Conservation (phyloP, 2,113 vertebrate species). For the Nothocercus julius region DNA sequence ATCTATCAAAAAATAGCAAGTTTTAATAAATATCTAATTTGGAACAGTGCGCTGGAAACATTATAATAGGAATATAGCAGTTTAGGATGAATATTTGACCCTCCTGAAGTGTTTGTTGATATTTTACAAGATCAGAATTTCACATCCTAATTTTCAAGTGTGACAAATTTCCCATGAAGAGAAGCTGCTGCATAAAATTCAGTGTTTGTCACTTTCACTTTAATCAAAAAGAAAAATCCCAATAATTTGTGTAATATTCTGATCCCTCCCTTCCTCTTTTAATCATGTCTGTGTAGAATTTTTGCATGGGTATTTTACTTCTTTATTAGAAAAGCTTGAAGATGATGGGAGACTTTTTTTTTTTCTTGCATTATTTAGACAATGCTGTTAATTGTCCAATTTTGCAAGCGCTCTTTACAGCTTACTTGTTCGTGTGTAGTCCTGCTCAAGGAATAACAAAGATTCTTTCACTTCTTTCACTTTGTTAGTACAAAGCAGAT, state of each 20-base stretch:
- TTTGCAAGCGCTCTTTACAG: neutral
- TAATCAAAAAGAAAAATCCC: slow-evolving; percentile 26
- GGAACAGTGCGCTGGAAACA: neutral
- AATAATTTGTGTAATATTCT: neutral
- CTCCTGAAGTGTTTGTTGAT: neutral
- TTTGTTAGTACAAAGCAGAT: neutral
- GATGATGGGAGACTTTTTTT: neutral
- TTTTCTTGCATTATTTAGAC: slow-evolving; percentile 22
- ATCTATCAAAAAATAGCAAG: neutral
- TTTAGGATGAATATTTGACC: neutral
- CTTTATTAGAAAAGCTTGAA: neutral
- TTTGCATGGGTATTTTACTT: neutral
- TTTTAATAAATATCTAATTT: neutral
- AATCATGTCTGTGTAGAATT: neutral
- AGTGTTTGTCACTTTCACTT: neutral
- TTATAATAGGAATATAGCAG: neutral
- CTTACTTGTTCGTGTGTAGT: neutral
- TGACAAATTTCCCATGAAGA: neutral
- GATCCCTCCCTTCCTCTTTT: neutral
- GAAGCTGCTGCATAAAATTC: neutral
- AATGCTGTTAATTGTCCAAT: neutral
- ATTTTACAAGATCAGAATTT: neutral
- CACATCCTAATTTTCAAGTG: neutral
- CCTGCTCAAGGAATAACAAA: neutral
- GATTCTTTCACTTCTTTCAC: neutral